Percentiles rank a stretch among this genome's conserved stretches.
Evolutionary conservation across 1,140 invertebrate genomes (phyloP).

Genomic region (Heliothis subflexa): DNA sequence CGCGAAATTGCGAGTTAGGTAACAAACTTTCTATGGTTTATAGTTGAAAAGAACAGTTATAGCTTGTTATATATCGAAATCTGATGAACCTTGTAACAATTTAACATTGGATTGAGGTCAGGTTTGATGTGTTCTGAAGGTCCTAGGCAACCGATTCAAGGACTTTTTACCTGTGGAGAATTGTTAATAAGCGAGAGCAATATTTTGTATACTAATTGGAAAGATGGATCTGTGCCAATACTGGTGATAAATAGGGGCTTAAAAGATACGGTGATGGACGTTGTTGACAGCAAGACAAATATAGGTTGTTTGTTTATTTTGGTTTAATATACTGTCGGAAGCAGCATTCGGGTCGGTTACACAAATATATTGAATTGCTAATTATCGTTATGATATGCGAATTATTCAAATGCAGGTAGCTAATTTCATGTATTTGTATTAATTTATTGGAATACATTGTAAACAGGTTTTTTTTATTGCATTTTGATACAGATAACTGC

Average conservation of each 20-base stretch:
- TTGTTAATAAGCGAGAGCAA: conserved; percentile 17
- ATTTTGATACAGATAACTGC: no score
- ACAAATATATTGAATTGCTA: no score
- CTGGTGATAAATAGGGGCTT: background rate
- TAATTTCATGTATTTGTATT: no score
- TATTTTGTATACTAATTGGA: conserved; percentile 3
- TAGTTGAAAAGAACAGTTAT: background rate
- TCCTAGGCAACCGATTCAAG: conserved; percentile 15
- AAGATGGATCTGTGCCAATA: conserved; percentile 7
- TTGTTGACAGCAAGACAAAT: background rate
- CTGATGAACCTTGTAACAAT: conserved; percentile 49
- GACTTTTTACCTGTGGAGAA: conserved; percentile 20
- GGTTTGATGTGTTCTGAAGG: conserved; percentile 23
- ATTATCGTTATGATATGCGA: no score
- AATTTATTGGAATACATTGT: no score
- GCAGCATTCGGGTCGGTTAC: no score
- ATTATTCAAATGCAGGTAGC: no score
- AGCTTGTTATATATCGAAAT: conserved; percentile 44
- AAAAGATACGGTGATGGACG: conserved; percentile 11
- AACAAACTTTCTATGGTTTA: conserved; percentile 44
- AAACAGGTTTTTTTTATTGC: no score
- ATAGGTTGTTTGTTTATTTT: conserved; percentile 7
- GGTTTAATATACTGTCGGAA: background rate
- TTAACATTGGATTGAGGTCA: conserved; percentile 51
- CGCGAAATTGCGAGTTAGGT: conserved; percentile 41